Percentiles rank a stretch among this genome's conserved stretches.
These are phyloP conservation scores for Grantiella picta DNA, from an alignment of 2,113 vertebrate genomes.

Conservation along the genomic window DNA sequence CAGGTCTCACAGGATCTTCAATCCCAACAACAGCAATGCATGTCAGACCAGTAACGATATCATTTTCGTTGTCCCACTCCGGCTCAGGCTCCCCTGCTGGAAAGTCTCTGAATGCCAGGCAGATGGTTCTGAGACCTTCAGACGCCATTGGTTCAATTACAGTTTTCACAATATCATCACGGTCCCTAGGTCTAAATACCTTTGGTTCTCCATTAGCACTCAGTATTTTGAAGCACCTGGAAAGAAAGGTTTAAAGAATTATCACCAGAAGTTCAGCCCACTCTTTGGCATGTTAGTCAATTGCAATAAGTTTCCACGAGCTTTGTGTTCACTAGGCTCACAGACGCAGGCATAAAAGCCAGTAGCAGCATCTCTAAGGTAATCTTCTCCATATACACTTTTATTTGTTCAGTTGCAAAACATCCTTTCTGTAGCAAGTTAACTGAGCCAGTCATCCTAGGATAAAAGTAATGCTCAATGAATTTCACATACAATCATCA, in stretches of 20 bases:
- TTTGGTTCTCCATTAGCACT: slow-evolving; percentile 88
- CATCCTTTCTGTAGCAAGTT: not conserved
- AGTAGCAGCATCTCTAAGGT: not conserved
- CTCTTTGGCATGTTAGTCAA: not conserved
- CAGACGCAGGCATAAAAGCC: not conserved
- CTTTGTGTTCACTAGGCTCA: not conserved
- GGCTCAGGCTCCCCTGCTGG: slow-evolving; percentile 88
- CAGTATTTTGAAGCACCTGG: slow-evolving; percentile 94
- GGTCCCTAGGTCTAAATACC: slow-evolving; percentile 91
- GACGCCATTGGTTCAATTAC: slow-evolving; percentile 99
- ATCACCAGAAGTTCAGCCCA: not conserved
- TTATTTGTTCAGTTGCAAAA: not conserved
- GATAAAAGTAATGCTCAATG: not conserved
- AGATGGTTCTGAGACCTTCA: slow-evolving; percentile 96
- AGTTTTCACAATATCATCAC: slow-evolving; percentile 93
- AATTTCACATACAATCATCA: not conserved
- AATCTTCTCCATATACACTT: not conserved
- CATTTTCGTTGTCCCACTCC: slow-evolving; percentile 96
- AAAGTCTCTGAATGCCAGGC: slow-evolving; percentile 94
- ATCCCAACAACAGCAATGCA: slow-evolving; percentile 96
- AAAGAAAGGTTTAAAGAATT: not conserved
- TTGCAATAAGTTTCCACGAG: not conserved
- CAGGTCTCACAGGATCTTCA: slow-evolving; percentile 95
- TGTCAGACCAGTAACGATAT: slow-evolving; percentile 90
- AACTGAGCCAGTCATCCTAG: not conserved